phyloP scores from a whole-genome alignment of 2,797 vertebrate species.

The Gymnoscopelus braueri region DNA sequence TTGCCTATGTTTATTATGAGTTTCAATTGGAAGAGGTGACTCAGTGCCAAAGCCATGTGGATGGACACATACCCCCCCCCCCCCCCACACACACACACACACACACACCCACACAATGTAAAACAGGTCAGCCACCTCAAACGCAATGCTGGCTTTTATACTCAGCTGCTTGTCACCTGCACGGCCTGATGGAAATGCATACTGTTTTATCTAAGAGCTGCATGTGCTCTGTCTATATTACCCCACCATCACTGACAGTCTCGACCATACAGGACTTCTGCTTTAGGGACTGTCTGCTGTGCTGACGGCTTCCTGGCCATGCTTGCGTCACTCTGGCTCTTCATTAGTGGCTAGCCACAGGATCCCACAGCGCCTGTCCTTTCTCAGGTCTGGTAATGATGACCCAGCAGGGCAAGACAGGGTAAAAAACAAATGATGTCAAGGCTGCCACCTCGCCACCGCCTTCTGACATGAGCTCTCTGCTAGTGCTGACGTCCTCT shows the following conservation, averaged over 20 bases:
- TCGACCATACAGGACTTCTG: neutral
- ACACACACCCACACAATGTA: neutral
- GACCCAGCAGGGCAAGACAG: slow-evolving; percentile 38
- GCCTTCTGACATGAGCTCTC: slow-evolving; percentile 51
- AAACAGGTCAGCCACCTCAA: no score
- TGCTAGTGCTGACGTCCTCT: slow-evolving; percentile 59
- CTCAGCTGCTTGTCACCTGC: neutral
- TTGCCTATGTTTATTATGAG: slow-evolving; percentile 1
- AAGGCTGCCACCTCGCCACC: slow-evolving; percentile 28
- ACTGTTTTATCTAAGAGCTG: no score
- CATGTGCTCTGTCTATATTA: no score
- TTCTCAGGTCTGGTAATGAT: slow-evolving; percentile 42
- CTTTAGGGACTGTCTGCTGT: slow-evolving; percentile 29
- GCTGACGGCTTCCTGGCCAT: slow-evolving; percentile 17
- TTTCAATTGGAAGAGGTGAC: slow-evolving; percentile 26
- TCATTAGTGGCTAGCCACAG: slow-evolving; percentile 43
- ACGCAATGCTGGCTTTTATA: neutral
- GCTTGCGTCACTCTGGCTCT: slow-evolving; percentile 28
- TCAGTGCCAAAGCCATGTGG: neutral
- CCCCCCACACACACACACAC: neutral
- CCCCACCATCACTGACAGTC: neutral
- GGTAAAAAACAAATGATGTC: slow-evolving; percentile 48
- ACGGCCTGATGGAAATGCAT: neutral
- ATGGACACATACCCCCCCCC: neutral
- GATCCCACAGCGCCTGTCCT: slow-evolving; percentile 50